Conservation (phyloP, 2,888 invertebrate genomes). For the Panorpa germanica region DNA sequence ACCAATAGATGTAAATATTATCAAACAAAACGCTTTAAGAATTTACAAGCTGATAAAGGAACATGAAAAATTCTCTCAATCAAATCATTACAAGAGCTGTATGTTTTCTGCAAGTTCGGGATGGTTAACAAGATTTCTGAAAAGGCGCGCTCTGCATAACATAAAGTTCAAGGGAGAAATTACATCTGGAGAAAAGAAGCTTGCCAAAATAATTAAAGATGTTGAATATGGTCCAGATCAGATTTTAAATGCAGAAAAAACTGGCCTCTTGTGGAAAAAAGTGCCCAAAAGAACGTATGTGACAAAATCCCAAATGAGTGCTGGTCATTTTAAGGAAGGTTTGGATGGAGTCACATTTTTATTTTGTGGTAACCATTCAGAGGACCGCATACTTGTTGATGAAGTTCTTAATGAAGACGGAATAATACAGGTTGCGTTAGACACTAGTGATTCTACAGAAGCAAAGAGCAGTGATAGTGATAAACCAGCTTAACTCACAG, state of each 20-base stretch:
- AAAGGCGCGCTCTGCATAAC: slow-evolving; percentile 14
- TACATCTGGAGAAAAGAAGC: slow-evolving; percentile 13
- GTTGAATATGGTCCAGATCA: slow-evolving; percentile 15
- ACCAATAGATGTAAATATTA: slow-evolving; percentile 11
- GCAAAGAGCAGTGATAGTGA: slow-evolving; percentile 13
- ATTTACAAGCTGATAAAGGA: slow-evolving; percentile 12
- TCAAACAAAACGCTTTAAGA: slow-evolving; percentile 12
- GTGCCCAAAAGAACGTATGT: slow-evolving; percentile 18
- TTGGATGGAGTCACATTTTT: slow-evolving; percentile 17
- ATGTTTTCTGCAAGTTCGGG: slow-evolving; percentile 12
- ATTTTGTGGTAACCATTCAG: slow-evolving; percentile 16
- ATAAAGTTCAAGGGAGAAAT: slow-evolving; percentile 14
- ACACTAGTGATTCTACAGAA: slow-evolving; percentile 11
- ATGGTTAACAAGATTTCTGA: slow-evolving; percentile 13
- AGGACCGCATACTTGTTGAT: slow-evolving; percentile 14
- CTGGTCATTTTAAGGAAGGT: slow-evolving; percentile 14
- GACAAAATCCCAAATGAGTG: slow-evolving; percentile 16
- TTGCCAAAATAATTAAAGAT: slow-evolving; percentile 14
- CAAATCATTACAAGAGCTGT: neutral
- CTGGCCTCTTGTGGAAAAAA: slow-evolving; percentile 16
- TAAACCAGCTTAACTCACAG: slow-evolving; percentile 12
- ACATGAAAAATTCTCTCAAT: slow-evolving; percentile 10
- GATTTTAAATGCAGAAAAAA: slow-evolving; percentile 16
- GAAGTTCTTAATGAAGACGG: slow-evolving; percentile 15
- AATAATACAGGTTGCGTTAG: slow-evolving; percentile 12